Evolutionary conservation across 1,140 invertebrate species (phyloP).

Genomic region (Vanessa tameamea): DNA sequence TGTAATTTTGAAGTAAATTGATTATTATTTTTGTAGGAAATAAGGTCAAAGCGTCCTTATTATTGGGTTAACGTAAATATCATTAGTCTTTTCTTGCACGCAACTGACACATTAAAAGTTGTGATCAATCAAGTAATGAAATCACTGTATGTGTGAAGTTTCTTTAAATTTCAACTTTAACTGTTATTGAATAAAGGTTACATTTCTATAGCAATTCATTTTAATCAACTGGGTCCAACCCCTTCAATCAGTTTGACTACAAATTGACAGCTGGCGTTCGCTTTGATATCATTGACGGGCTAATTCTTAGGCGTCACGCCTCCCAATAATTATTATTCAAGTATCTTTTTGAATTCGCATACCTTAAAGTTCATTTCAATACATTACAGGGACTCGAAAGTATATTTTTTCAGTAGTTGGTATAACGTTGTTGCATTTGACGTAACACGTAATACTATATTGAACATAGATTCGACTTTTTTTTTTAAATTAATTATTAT

Average conservation of each 20-base stretch:
- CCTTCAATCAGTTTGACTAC: constrained; percentile 55
- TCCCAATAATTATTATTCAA: constrained; percentile 11
- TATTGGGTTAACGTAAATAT: constrained; percentile 34
- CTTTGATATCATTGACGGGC: constrained; percentile 70
- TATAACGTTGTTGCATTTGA: no score
- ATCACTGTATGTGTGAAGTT: constrained; percentile 38
- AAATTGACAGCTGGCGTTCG: constrained; percentile 67
- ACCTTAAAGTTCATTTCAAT: no score
- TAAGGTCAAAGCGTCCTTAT: constrained; percentile 14
- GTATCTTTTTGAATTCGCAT: no score
- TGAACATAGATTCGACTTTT: no score
- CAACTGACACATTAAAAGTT: constrained; percentile 66
- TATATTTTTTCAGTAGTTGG: no score
- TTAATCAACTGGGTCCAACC: constrained; percentile 46
- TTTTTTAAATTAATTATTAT: no score
- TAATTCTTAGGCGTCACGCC: constrained; percentile 57
- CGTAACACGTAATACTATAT: no score
- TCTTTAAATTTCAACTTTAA: constrained; percentile 38
- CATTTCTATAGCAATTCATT: constrained; percentile 47
- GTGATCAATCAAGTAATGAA: constrained; percentile 64
- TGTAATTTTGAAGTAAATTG: neutral
- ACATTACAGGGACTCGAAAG: no score
- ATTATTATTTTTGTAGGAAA: constrained; percentile 10
- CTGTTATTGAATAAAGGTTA: constrained; percentile 25
- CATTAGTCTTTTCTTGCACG: constrained; percentile 48